phyloP scores from a whole-genome alignment of 1,140 invertebrate genomes.

The Drosophila aff. region DNA sequence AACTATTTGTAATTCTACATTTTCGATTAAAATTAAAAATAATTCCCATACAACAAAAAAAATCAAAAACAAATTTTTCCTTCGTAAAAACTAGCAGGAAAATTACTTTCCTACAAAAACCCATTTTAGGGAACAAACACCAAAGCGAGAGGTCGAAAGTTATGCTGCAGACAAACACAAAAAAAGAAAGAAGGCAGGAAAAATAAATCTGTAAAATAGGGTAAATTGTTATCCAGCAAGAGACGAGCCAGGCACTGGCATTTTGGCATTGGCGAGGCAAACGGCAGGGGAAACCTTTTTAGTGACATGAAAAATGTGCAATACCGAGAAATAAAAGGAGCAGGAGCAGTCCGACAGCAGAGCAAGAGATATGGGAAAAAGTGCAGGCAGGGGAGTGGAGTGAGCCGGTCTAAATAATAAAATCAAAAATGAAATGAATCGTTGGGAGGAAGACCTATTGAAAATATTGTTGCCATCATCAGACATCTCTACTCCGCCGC shows the following conservation, averaged over 20 bases:
- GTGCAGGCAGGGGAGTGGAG: not conserved
- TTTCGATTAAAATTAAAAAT: not conserved
- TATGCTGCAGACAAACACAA: slow-evolving; percentile 16
- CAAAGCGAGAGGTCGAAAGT: not conserved
- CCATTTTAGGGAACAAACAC: slow-evolving; percentile 5
- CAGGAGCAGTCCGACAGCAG: not conserved
- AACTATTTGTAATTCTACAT: not conserved
- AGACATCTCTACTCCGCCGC: slow-evolving; percentile 4
- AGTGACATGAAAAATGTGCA: slow-evolving; percentile 83
- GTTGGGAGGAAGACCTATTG: slow-evolving; percentile 60
- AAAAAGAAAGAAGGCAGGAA: slow-evolving; percentile 32
- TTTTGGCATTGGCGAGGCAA: not conserved
- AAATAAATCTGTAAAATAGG: slow-evolving; percentile 27
- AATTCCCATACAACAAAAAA: not conserved
- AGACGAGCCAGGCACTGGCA: slow-evolving; percentile 25
- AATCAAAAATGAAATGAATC: slow-evolving; percentile 78
- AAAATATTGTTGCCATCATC: slow-evolving; percentile 75
- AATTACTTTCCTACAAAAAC: not conserved
- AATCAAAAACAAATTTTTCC: not conserved
- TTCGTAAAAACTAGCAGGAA: not conserved
- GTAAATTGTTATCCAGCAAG: slow-evolving; percentile 20
- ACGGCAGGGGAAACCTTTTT: slow-evolving; percentile 54
- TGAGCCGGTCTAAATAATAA: slow-evolving; percentile 72
- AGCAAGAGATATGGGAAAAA: slow-evolving; percentile 29
- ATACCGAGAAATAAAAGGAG: slow-evolving; percentile 28